A percentile compares a stretch with the other conserved stretches of the same genome.
Conservation (phyloP, 2,888 invertebrate species). For the Ceramica pisi region DNA sequence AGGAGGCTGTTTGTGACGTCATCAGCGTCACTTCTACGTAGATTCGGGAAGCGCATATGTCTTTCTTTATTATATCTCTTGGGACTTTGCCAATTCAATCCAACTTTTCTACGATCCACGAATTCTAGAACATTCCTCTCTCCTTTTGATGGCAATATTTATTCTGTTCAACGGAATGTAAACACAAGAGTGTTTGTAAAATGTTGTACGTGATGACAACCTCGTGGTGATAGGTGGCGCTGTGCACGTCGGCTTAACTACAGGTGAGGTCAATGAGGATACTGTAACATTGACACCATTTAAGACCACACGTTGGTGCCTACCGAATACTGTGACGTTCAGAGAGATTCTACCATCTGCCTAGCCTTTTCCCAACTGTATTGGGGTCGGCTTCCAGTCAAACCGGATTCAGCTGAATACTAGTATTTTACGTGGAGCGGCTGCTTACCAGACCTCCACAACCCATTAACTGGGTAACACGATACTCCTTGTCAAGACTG, state of each 20-base stretch:
- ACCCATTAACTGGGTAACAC: too few species aligned
- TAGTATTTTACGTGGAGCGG: too few species aligned
- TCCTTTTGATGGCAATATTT: slow-evolving; percentile 37
- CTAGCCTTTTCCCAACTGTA: too few species aligned
- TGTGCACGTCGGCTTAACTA: slow-evolving; percentile 33
- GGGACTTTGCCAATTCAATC: slow-evolving; percentile 47
- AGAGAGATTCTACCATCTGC: slow-evolving; percentile 18
- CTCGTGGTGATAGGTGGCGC: slow-evolving; percentile 45
- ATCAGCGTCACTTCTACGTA: slow-evolving; percentile 33
- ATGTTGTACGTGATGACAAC: slow-evolving; percentile 19
- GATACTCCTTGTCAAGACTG: too few species aligned
- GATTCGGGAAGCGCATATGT: slow-evolving; percentile 36
- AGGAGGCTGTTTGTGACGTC: slow-evolving; percentile 34
- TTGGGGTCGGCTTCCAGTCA: too few species aligned
- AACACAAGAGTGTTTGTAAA: slow-evolving; percentile 44
- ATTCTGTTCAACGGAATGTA: slow-evolving; percentile 37
- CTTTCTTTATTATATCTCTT: slow-evolving; percentile 53
- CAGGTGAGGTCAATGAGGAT: slow-evolving; percentile 58
- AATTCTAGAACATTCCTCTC: slow-evolving; percentile 57
- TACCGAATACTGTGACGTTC: slow-evolving; percentile 32
- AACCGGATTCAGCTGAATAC: too few species aligned
- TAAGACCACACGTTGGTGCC: slow-evolving; percentile 31
- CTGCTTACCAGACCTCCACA: too few species aligned
- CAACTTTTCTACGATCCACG: slow-evolving; percentile 37
- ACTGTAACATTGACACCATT: slow-evolving; percentile 61